Conservation (phyloP, 2,113 vertebrate species). For the Siniperca knerii region DNA sequence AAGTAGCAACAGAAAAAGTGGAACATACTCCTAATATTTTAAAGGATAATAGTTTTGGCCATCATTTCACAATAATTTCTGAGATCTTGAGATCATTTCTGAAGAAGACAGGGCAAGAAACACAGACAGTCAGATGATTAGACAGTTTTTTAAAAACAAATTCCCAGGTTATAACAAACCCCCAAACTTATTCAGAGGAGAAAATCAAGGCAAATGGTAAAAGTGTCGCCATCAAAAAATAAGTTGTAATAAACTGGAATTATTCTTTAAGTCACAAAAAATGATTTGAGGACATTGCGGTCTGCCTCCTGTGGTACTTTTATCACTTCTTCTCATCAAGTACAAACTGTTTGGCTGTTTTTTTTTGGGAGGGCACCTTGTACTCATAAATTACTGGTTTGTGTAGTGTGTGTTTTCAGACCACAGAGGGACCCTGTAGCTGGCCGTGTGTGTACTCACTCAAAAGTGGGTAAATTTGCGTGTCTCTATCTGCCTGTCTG, state of each 20-base stretch:
- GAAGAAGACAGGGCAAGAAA: background rate
- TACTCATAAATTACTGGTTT: conserved; percentile 38
- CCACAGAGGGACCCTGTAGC: conserved; percentile 9
- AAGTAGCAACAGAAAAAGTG: background rate
- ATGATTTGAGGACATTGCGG: conserved; percentile 7
- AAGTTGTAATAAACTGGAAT: background rate
- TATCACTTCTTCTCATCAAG: conserved; percentile 20
- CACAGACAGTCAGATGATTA: background rate
- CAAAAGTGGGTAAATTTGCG: conserved; percentile 28
- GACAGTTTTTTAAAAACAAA: background rate
- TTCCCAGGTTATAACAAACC: background rate
- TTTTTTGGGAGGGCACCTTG: conserved; percentile 48
- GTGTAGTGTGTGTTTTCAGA: conserved; percentile 26
- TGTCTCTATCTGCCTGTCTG: conserved; percentile 45
- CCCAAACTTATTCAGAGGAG: fast-evolving
- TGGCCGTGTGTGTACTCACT: conserved; percentile 20
- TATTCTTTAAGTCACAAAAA: background rate
- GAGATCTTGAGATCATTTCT: background rate
- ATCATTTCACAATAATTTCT: background rate
- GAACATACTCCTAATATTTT: background rate
- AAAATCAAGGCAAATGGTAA: background rate
- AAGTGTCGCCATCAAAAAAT: background rate
- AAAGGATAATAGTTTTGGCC: background rate
- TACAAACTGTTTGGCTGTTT: conserved; percentile 38
- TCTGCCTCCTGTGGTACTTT: conserved; percentile 14